Evolutionary conservation across 92 coral and sea anemone species (phyloP), one percentile per base, ranked within the genome.

Genomic region (Virgularia gustaviana): DNA sequence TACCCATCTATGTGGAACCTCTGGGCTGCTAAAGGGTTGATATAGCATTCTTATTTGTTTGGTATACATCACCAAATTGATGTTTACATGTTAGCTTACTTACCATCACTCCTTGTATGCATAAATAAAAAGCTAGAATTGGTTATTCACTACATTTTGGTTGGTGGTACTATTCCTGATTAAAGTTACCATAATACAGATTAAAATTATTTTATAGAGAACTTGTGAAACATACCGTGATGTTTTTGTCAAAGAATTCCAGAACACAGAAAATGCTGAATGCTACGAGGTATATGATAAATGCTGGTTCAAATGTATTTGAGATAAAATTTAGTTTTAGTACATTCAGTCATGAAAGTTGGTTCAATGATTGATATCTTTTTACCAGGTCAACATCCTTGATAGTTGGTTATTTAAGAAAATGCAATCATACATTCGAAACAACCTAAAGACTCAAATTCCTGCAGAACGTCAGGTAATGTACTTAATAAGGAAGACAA

Each of bases 331-430:
- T 6, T 35, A n/a, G 34, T 23, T 33, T 59, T 35, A 7, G 34
- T 25, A 22, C 1, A 28, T 27, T 60, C 23, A 34, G 0, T 43
- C 20, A 16, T 13, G n/a, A 13, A 13, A 1, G 23, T 18, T 6
- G 37, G 11, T 35, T 60, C 37, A 9, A 0, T 60, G 3, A 60
- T 33, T 60, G 34, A n/a, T 36, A 1, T 47, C 4, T 35, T n/a
- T 47, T 43, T 43, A n/a, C 29, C 77, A 91, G 98, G 81, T 92
- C 9, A 92, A 83, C 81, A 91, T 89, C 57, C 82, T 92, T 65
- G 98, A 92, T 78, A 96, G 94, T 16, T 64, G 84, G 74, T 86
- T 92, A 49, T 92, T 88, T 59, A 86, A 77, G 80, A 37, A 81
- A 22, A 71, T 92, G 66, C 86, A 82, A 49, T 83, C 88, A 19